phyloP scores from a whole-genome alignment of 1,140 invertebrate genomes.

The Hyles euphorbiae region DNA sequence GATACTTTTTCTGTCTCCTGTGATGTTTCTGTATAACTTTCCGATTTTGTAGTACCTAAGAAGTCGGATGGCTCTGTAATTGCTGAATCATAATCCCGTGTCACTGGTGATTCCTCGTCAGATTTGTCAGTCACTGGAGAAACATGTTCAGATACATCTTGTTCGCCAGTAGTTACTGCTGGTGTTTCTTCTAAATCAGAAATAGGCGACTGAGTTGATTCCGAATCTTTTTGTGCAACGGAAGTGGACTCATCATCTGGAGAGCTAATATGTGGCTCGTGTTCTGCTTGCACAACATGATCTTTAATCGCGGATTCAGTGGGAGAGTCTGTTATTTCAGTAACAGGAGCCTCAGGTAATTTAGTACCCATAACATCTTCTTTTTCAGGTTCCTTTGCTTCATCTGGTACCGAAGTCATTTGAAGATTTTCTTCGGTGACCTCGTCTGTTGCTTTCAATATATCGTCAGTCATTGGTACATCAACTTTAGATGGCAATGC shows the following conservation, averaged over 20 bases:
- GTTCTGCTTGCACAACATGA: not conserved
- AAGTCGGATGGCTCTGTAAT: not conserved
- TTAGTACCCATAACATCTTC: constrained; percentile 15
- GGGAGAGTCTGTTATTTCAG: not conserved
- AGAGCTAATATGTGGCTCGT: not conserved
- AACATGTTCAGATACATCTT: too few species aligned
- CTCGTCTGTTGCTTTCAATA: constrained; percentile 17
- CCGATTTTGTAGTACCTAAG: not conserved
- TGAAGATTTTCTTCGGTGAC: not conserved
- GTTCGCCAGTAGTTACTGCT: too few species aligned
- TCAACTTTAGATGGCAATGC: constrained; percentile 13
- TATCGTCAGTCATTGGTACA: constrained; percentile 8
- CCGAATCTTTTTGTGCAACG: not conserved
- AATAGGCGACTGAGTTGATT: not conserved
- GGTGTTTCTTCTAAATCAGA: too few species aligned
- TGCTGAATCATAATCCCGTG: not conserved
- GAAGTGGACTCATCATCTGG: not conserved
- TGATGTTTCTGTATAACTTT: not conserved
- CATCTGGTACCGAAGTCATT: constrained; percentile 12
- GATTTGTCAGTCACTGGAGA: too few species aligned
- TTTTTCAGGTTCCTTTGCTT: constrained; percentile 14
- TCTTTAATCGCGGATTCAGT: not conserved
- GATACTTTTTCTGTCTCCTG: not conserved
- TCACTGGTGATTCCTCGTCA: not conserved
- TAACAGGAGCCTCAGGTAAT: not conserved